A percentile compares a stretch with the other conserved stretches of the same genome.
Evolutionary conservation across 2,113 vertebrate species (phyloP).

Genomic region (Atrichornis clamosus): DNA sequence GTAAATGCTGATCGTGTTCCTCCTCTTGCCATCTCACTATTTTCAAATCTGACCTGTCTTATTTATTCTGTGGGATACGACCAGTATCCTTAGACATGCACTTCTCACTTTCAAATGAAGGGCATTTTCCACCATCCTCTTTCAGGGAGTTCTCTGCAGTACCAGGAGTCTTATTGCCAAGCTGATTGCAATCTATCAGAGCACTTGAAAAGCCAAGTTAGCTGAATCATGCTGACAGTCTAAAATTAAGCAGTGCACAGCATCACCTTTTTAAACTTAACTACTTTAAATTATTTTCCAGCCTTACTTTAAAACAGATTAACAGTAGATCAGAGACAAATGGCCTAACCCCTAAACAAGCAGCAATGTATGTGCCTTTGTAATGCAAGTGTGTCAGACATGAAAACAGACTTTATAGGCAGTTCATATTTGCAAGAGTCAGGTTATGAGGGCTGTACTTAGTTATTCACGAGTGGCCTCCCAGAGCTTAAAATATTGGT

Average conservation of each 20-base stretch:
- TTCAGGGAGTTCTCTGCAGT: not conserved
- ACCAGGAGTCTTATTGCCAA: not conserved
- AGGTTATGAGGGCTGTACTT: not conserved
- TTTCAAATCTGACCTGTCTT: not conserved
- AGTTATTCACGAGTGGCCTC: not conserved
- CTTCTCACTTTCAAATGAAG: not conserved
- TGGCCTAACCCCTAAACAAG: not conserved
- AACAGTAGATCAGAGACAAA: conserved; percentile 30
- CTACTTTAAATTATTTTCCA: conserved; percentile 16
- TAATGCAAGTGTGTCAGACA: not conserved
- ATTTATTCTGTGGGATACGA: not conserved
- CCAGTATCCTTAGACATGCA: not conserved
- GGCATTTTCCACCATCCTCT: not conserved
- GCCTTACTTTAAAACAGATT: not conserved
- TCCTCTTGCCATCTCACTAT: not conserved
- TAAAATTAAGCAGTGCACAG: conserved; percentile 24
- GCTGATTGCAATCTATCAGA: not conserved
- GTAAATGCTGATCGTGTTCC: not conserved
- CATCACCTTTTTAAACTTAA: not conserved
- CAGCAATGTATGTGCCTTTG: not conserved
- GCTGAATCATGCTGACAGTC: conserved; percentile 28
- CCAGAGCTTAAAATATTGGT: not conserved
- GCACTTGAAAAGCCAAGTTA: not conserved
- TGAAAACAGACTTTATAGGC: not conserved
- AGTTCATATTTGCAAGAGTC: not conserved